Base-by-base conservation (phyloP, 2,797 vertebrate species). In the Nyctibius grandis region DNA sequence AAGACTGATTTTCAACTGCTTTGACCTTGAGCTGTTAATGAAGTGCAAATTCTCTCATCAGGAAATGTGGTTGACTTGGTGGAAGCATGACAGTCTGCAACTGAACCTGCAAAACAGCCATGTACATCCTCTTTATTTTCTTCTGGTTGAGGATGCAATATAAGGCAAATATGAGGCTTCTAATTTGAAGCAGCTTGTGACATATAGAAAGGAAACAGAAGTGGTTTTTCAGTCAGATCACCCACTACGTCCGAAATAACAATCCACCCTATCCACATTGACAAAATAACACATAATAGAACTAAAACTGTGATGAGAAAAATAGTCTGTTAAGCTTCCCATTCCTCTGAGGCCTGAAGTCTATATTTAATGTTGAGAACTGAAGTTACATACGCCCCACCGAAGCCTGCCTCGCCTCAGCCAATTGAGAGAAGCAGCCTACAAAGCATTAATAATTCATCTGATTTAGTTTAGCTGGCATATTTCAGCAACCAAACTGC, bases 251-350 rank as follows among this genome's bases (percentile, higher is more conserved):
- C 94, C 95, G 96, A 97, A 97, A 97, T 97, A 97, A 97, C 81
- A 96, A 95, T 95, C 96, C 94, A 96, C 89, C 96, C 93, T 22
- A 96, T 94, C 94, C 84, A 94, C 89, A 93, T 87, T 94, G 96
- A 90, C 94, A 96, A 94, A 97, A 96, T 93, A 96, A 94, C 94
- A 96, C 94, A 95, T 97, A 96, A 96, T 94, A 91, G 92, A 86
- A 88, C 83, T 76, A 96, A 97, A 97, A 96, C 81, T 87, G 92
- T 50, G 79, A 91, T 85, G 91, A 96, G 86, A 92, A 89, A 97
- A 97, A 97, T 91, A 91, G 86, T 47, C 87, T 95, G 91, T 91
- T 94, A 83, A 96, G 93, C 89, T 96, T 92, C 76, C 86, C 82
- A 40, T 96, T 88, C 89, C 85, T 95, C 78, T 64, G 75, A 91